phyloP scores from a whole-genome alignment of 1,140 invertebrate species.

The Polypedilum pembai region DNA sequence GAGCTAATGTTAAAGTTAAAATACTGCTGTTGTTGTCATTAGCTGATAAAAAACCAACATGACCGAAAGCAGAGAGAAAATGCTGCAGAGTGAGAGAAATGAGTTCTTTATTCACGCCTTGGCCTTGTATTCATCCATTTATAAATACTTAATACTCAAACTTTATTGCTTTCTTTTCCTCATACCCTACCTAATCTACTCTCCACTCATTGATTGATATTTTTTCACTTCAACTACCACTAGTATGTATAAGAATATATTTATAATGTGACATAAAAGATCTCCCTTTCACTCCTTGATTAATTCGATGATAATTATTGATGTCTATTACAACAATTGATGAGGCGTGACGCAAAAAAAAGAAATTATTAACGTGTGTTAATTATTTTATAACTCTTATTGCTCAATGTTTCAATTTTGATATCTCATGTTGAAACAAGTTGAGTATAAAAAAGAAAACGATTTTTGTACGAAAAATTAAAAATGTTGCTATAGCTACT shows the following conservation, averaged over 20 bases:
- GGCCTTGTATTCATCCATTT: constrained; percentile 10
- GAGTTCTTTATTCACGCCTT: constrained; percentile 11
- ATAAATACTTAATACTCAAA: constrained; percentile 1
- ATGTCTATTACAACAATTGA: not conserved
- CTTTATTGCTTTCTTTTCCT: not conserved
- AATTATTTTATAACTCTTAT: constrained; percentile 1
- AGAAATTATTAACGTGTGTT: not conserved
- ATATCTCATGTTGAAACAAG: not conserved
- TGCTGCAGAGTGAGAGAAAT: not conserved
- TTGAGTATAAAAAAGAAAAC: not conserved
- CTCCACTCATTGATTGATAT: not conserved
- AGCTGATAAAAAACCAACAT: not conserved
- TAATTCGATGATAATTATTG: not conserved
- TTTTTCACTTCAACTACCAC: not conserved
- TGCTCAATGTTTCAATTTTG: not conserved
- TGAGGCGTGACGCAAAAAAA: too few relatives aligned
- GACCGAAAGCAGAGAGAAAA: not conserved
- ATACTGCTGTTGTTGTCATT: not conserved
- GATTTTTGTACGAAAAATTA: not conserved
- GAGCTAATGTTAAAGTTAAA: not conserved
- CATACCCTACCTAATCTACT: too few relatives aligned
- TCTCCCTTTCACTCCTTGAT: not conserved
- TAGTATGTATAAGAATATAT: not conserved
- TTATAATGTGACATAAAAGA: not conserved
- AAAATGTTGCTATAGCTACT: not conserved